These are phyloP conservation scores for human (Homo sapiens) DNA, from an alignment of 2,113 vertebrate species.

Conservation along the genomic window GRCh38 chr11:104486501-104487000, in stretches of 20 bases:
- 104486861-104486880: slow-evolving; percentile 53
- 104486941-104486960: slow-evolving; percentile 57
- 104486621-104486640: slow-evolving; percentile 38
- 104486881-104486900: slow-evolving; percentile 61
- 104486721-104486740: slow-evolving; percentile 66
- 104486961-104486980: not conserved
- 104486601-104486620: not conserved
- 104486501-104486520: not conserved
- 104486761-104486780: slow-evolving; percentile 68
- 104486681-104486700: slow-evolving; percentile 63
- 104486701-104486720: slow-evolving; percentile 72
- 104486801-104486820: slow-evolving; percentile 76
- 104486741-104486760: slow-evolving; percentile 70
- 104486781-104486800: slow-evolving; percentile 76
- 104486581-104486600: slow-evolving; percentile 49
- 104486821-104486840: slow-evolving; percentile 75
- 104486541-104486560: slow-evolving; percentile 13
- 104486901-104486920: slow-evolving; percentile 56
- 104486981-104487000: not conserved
- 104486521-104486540: not conserved
- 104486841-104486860: slow-evolving; percentile 60
- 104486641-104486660: slow-evolving; percentile 52
- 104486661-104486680: slow-evolving; percentile 51
- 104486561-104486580: not conserved
- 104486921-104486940: not conserved